A percentile compares a stretch with the other conserved stretches of the same genome.
These are phyloP conservation scores for Trididemnum clinides DNA, from an alignment of 23 tunicate genomes.

Conservation along the genomic window DNA sequence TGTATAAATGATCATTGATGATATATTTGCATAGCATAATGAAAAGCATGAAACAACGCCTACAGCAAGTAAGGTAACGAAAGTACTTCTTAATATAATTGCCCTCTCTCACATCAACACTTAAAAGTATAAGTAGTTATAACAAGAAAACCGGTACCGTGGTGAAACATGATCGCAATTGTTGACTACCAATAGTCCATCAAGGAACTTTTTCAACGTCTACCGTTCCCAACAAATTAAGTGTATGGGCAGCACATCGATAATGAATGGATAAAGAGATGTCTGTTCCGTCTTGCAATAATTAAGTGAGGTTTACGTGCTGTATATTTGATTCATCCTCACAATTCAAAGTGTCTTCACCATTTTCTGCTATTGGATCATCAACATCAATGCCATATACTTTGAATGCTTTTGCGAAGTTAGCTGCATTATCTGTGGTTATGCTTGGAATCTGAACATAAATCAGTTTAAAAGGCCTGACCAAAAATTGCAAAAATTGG, in stretches of 20 bases:
- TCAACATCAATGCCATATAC: conserved; percentile 11
- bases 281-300: neutral
- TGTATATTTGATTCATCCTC: conserved; percentile 3
- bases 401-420: conserved; percentile 12
- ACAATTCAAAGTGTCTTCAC: neutral
- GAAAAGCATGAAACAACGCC: neutral
- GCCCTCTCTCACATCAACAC: neutral
- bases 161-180: conserved; percentile 5
- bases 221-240: conserved; percentile 2
- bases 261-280: conserved; percentile 7
- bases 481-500: neutral
- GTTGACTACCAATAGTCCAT: conserved; percentile 10
- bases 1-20: neutral
- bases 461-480: neutral
- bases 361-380: neutral
- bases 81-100: neutral
- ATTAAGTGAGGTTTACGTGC: neutral
- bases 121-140: neutral
- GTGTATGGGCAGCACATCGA: conserved; percentile 20
- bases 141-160: neutral
- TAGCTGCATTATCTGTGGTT: conserved; percentile 10
- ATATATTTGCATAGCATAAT: neutral
- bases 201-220: conserved; percentile 19
- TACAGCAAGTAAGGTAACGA: too few species aligned
- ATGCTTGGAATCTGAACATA: neutral